Conservation (phyloP, 1,140 invertebrate genomes). For the Philaenus spumarius region DNA sequence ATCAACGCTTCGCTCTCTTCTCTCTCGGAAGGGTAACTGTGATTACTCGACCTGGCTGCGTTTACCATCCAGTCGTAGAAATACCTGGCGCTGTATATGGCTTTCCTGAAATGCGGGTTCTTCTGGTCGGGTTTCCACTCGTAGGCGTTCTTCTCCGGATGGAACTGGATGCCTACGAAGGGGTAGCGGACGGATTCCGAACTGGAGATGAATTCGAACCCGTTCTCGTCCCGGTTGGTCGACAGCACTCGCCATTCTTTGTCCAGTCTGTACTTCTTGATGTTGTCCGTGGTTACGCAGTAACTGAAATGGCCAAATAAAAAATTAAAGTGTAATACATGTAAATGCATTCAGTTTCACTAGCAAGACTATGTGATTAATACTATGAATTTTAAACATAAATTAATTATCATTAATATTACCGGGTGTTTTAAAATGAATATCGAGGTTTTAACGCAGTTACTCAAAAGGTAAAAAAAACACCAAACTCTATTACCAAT, state of each 20-base stretch:
- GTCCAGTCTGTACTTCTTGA: background rate
- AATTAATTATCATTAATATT: background rate
- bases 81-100: constrained; percentile 7
- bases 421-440: too few relatives aligned
- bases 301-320: too few relatives aligned
- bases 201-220: constrained; percentile 57
- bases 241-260: constrained; percentile 58
- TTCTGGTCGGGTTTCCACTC: constrained; percentile 38
- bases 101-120: constrained; percentile 9
- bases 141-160: constrained; percentile 68
- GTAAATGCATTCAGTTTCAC: constrained; percentile 39
- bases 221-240: constrained; percentile 56
- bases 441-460: too few relatives aligned
- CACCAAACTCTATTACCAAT: background rate
- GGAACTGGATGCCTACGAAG: constrained; percentile 84
- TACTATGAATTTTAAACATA: background rate
- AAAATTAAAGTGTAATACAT: background rate
- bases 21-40: constrained; percentile 2
- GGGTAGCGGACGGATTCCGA: constrained; percentile 60
- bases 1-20: constrained; percentile 9
- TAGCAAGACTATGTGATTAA: background rate
- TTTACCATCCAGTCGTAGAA: constrained; percentile 20
- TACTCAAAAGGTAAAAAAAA: background rate
- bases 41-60: constrained; percentile 3
- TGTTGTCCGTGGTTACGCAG: constrained; percentile 5